phyloP scores from a whole-genome alignment of 2,888 invertebrate species.

The Rotaria magnacalcarata region DNA sequence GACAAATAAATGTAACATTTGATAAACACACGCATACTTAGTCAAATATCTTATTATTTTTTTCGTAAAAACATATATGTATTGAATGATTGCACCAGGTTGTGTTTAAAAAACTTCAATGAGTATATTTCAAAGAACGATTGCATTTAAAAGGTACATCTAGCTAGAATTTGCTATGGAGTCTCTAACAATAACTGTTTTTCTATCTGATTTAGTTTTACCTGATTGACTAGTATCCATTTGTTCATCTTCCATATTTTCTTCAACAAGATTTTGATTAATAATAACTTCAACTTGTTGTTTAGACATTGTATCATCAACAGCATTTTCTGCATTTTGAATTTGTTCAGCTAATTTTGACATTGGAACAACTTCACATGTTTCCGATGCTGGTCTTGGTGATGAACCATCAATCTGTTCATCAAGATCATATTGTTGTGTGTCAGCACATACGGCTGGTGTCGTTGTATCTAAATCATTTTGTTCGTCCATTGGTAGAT shows the following conservation, averaged over 20 bases:
- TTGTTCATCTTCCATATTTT: not conserved
- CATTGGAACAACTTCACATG: not conserved
- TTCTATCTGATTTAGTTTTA: not conserved
- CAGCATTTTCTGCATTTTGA: not conserved
- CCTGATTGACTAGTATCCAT: not conserved
- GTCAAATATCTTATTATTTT: too few species aligned
- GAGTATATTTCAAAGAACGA: too few species aligned
- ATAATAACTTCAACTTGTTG: not conserved
- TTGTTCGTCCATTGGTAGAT: not conserved
- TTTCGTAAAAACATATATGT: too few species aligned
- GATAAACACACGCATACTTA: too few species aligned
- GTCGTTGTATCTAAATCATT: not conserved
- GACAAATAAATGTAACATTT: too few species aligned
- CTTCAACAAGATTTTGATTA: not conserved
- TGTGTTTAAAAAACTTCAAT: too few species aligned
- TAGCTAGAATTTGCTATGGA: too few species aligned
- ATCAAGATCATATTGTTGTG: constrained; percentile 7
- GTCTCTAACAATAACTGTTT: too few species aligned
- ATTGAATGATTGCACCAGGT: too few species aligned
- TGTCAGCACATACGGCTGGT: not conserved
- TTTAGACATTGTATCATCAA: not conserved
- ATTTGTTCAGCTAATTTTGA: not conserved
- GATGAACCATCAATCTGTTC: not conserved
- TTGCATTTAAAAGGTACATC: too few species aligned
- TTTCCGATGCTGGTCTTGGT: constrained; percentile 5